Evolutionary conservation across 2,113 vertebrate species (phyloP).

Genomic region (Oryzias curvinotus): DNA sequence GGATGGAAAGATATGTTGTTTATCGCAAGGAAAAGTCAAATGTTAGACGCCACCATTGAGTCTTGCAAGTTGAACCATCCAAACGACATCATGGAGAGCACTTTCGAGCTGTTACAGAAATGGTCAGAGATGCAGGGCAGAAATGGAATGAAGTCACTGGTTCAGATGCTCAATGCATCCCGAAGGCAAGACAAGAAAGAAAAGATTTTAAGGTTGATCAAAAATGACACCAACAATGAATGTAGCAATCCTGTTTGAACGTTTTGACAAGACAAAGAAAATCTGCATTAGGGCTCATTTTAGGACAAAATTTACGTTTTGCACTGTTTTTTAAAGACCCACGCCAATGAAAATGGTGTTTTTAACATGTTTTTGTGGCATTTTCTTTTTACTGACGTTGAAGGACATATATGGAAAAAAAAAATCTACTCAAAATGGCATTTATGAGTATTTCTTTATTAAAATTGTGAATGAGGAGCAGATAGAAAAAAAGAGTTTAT

Average conservation of each 20-base stretch:
- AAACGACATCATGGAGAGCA: not conserved
- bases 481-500: no score
- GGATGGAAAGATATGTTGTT: constrained; percentile 40
- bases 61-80: fast-evolving
- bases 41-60: fast-evolving
- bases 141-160: not conserved
- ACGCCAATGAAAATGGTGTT: no score
- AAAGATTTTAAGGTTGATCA: not conserved
- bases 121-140: constrained; percentile 23
- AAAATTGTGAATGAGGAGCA: no score
- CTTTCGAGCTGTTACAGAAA: fast-evolving
- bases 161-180: fast-evolving
- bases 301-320: no score
- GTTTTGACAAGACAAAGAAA: not conserved
- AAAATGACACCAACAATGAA: not conserved
- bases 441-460: no score
- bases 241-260: not conserved
- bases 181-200: not conserved
- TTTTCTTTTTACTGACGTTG: no score
- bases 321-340: not conserved
- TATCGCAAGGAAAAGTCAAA: not conserved
- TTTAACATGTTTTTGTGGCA: no score
- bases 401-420: no score
- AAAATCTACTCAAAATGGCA: no score
- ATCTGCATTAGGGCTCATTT: no score